These are phyloP conservation scores for Ophioninae sp. DNA, from an alignment of 2,888 invertebrate genomes.

Conservation along the genomic window DNA sequence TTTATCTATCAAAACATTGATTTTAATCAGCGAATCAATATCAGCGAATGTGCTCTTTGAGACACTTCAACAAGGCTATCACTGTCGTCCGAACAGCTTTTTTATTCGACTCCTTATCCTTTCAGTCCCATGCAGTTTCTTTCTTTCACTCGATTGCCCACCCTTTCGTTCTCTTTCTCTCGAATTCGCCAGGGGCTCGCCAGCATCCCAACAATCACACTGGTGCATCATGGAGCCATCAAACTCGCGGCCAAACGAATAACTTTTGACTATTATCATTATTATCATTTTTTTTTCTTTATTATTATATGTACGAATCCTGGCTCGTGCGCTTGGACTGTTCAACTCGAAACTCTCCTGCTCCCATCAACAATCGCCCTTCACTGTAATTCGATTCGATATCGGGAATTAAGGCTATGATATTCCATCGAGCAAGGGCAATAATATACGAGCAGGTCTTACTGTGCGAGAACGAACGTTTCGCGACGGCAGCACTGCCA, in stretches of 20 bases:
- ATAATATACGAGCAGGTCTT: conserved; percentile 80
- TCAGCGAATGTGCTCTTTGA: no score
- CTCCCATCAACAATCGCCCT: conserved; percentile 67
- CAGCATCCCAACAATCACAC: conserved; percentile 18
- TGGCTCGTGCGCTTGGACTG: conserved; percentile 11
- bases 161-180: conserved; percentile 41
- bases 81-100: conserved; percentile 2
- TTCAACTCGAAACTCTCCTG: conserved; percentile 45
- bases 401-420: conserved; percentile 78
- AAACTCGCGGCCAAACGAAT: conserved; percentile 13
- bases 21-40: no score
- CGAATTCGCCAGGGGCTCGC: conserved; percentile 26
- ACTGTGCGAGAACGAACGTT: conserved; percentile 73
- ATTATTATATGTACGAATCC: neutral
- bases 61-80: conserved; percentile 22
- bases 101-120: neutral
- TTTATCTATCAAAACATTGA: no score
- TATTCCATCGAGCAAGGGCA: conserved; percentile 70
- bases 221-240: conserved; percentile 3
- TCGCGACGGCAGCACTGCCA: conserved; percentile 46
- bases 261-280: neutral
- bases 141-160: conserved; percentile 25
- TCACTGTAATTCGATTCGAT: conserved; percentile 79
- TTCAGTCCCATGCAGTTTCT: conserved; percentile 8
- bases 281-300: no score